Percentiles rank a stretch among this genome's conserved stretches.
phyloP scores from a whole-genome alignment of 2,797 vertebrate species.

The Enteromius afrohamiltoni region DNA sequence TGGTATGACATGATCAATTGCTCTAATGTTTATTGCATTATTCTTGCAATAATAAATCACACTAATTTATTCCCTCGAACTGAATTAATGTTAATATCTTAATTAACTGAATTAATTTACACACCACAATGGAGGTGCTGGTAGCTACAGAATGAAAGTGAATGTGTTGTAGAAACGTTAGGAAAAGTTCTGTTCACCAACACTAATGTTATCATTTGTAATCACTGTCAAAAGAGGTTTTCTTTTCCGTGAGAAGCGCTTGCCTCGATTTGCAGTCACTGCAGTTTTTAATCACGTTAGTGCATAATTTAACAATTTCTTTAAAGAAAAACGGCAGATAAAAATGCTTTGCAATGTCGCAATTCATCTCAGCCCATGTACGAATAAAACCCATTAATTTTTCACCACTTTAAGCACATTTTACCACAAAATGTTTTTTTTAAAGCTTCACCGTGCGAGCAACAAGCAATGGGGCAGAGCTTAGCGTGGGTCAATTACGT shows the following conservation, averaged over 20 bases:
- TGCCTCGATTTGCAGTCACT: constrained; percentile 7
- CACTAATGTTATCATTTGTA: constrained; percentile 15
- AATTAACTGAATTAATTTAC: constrained; percentile 15
- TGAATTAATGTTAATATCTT: constrained; percentile 25
- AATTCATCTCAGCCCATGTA: not conserved
- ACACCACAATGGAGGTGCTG: not conserved
- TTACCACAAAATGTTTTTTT: not conserved
- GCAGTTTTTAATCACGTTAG: constrained; percentile 17
- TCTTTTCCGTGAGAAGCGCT: not conserved
- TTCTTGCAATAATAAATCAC: constrained; percentile 16
- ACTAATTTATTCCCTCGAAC: constrained; percentile 38
- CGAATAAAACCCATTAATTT: not conserved
- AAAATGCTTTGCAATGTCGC: not conserved
- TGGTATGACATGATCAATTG: not conserved
- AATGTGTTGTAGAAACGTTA: not conserved
- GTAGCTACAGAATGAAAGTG: constrained; percentile 5
- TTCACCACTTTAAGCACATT: not conserved
- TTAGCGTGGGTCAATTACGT: constrained; percentile 47
- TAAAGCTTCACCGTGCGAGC: not conserved
- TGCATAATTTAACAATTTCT: constrained; percentile 22
- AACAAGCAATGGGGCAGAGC: not conserved
- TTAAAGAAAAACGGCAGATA: constrained; percentile 10
- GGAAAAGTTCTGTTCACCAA: not conserved
- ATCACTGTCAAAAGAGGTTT: constrained; percentile 15
- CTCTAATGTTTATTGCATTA: constrained; percentile 1